Evolutionary conservation across 2,888 invertebrate genomes (phyloP).

Genomic region (Azorinus chamasolen): DNA sequence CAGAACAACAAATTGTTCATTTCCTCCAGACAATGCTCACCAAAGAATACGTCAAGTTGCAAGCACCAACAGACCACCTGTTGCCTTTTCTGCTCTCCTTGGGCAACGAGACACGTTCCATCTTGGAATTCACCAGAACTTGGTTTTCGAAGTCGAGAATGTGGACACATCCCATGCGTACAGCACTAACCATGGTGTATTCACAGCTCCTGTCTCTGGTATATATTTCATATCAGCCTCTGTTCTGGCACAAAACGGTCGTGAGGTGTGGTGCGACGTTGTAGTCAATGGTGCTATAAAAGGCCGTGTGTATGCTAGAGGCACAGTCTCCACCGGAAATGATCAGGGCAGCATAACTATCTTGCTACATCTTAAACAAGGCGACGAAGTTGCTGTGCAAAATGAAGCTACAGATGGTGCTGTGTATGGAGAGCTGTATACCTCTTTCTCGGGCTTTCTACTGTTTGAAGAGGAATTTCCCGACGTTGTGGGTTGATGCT

Average conservation of each 20-base stretch:
- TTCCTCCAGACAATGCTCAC: too few relatives aligned
- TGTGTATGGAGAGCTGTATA: constrained; percentile 12
- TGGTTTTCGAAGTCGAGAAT: constrained; percentile 22
- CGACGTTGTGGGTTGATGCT: too few relatives aligned
- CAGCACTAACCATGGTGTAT: constrained; percentile 11
- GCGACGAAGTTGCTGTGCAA: constrained; percentile 28
- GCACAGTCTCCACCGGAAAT: constrained; percentile 27
- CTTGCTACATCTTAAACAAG: constrained; percentile 15
- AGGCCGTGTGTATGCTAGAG: constrained; percentile 16
- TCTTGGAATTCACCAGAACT: constrained; percentile 10
- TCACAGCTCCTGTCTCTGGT: constrained; percentile 7
- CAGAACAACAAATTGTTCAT: too few relatives aligned
- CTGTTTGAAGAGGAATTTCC: too few relatives aligned
- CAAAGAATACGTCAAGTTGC: too few relatives aligned
- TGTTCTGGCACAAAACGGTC: constrained; percentile 15
- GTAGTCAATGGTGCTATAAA: constrained; percentile 19
- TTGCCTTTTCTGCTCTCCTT: too few relatives aligned
- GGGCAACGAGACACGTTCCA: too few relatives aligned
- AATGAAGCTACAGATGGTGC: not conserved
- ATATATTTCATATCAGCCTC: constrained; percentile 10
- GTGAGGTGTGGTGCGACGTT: constrained; percentile 24
- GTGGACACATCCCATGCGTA: constrained; percentile 16
- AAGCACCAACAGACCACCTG: too few relatives aligned
- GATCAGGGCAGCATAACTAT: constrained; percentile 29
- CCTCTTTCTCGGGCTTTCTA: constrained; percentile 37